A percentile compares a stretch with the other conserved stretches of the same genome.
Conservation (phyloP, 2,888 invertebrate genomes). For the Aphodius granarius region DNA sequence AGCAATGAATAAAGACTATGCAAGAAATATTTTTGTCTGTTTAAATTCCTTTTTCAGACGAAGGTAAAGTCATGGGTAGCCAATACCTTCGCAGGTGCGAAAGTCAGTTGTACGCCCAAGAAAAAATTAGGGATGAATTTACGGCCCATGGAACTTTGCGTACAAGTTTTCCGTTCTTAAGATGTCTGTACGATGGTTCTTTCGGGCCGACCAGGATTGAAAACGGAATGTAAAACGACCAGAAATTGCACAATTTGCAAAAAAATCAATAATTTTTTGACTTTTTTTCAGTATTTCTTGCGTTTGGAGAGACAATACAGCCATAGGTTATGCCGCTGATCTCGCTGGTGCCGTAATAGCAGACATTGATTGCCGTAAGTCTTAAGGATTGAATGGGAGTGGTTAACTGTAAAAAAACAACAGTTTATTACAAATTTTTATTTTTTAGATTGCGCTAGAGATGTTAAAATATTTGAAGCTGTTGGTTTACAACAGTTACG, state of each 20-base stretch:
- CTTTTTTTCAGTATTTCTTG: slow-evolving; percentile 61
- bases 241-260: slow-evolving; percentile 37
- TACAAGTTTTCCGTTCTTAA: slow-evolving; percentile 56
- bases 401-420: not conserved
- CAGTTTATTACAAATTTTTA: not conserved
- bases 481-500: slow-evolving; percentile 56
- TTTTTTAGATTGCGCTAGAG: slow-evolving; percentile 63
- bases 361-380: slow-evolving; percentile 65
- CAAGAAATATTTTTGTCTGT: not conserved
- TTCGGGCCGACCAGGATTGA: slow-evolving; percentile 60
- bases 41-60: no score
- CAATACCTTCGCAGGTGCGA: slow-evolving; percentile 70
- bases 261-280: slow-evolving; percentile 1
- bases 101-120: slow-evolving; percentile 61
- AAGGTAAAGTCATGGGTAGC: slow-evolving; percentile 52
- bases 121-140: slow-evolving; percentile 58
- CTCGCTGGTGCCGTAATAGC: slow-evolving; percentile 44
- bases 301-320: slow-evolving; percentile 61
- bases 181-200: slow-evolving; percentile 69
- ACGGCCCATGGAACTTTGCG: slow-evolving; percentile 62
- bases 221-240: slow-evolving; percentile 63
- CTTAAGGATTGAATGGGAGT: not conserved
- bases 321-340: slow-evolving; percentile 60
- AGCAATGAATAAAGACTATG: no score
- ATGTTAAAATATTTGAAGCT: slow-evolving; percentile 57